A percentile compares a stretch with the other conserved stretches of the same genome.
Conservation (phyloP, 2,888 invertebrate species). For the Agrenia bidenticulata region DNA sequence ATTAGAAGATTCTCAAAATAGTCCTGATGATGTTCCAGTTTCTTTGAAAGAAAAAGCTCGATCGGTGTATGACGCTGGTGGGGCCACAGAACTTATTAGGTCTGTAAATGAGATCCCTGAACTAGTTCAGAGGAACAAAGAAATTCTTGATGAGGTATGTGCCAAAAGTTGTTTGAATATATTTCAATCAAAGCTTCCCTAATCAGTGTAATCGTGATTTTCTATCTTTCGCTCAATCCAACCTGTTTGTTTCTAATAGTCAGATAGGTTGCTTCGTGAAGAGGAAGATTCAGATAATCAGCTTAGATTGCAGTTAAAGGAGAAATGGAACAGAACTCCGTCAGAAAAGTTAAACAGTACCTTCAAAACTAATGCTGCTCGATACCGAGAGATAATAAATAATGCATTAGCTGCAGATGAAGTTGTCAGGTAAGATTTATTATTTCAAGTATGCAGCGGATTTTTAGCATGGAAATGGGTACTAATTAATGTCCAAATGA, state of each 20-base stretch:
- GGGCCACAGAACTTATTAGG: conserved; percentile 68
- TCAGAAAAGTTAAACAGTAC: conserved; percentile 86
- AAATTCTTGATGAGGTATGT: conserved; percentile 86
- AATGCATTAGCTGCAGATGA: conserved; percentile 51
- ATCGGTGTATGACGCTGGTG: conserved; percentile 74
- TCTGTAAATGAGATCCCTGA: conserved; percentile 86
- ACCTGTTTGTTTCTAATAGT: too few relatives aligned
- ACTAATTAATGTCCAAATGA: neutral
- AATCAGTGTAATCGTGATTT: conserved; percentile 1
- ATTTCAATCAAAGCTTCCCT: too few relatives aligned
- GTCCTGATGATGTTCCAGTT: conserved; percentile 74
- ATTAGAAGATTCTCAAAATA: conserved; percentile 75
- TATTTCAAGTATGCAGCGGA: conserved; percentile 23
- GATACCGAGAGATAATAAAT: conserved; percentile 70
- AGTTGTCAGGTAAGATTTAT: conserved; percentile 49
- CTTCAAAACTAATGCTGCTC: conserved; percentile 82
- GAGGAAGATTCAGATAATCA: conserved; percentile 88
- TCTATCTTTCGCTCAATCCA: conserved; percentile 38
- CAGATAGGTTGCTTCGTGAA: conserved; percentile 80
- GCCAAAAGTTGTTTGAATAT: too few relatives aligned
- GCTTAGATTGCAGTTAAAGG: conserved; percentile 84
- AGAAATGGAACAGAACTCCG: conserved; percentile 86
- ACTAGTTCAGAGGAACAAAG: conserved; percentile 83
- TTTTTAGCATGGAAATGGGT: too few relatives aligned
- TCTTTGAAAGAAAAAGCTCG: conserved; percentile 84